A percentile compares a stretch with the other conserved stretches of the same genome.
phyloP scores from a whole-genome alignment of 2,888 invertebrate genomes.

The Drosophila neoperkinsi region DNA sequence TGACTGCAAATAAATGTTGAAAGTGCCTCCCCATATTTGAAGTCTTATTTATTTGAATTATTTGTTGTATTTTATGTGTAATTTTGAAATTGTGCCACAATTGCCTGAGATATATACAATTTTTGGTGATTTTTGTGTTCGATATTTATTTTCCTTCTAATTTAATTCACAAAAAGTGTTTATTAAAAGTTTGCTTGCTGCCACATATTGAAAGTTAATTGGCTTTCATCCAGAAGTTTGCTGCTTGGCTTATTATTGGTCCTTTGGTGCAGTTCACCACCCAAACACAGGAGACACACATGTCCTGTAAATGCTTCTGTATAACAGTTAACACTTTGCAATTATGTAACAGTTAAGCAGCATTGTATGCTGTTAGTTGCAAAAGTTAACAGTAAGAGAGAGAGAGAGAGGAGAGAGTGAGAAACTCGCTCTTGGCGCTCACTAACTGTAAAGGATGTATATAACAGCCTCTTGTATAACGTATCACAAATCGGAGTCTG shows the following conservation, averaged over 20 bases:
- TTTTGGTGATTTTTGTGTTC: not conserved
- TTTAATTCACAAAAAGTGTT: not conserved
- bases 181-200: slow-evolving; percentile 1
- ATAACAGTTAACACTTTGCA: slow-evolving; percentile 23
- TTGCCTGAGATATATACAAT: not conserved
- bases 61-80: slow-evolving; percentile 2
- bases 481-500: slow-evolving; percentile 14
- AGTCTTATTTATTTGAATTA: slow-evolving; percentile 24
- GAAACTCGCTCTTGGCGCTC: slow-evolving; percentile 23
- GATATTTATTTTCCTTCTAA: not conserved
- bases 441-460: slow-evolving; percentile 4
- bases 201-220: not conserved
- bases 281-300: not conserved
- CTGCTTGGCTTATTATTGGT: slow-evolving; percentile 9
- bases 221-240: slow-evolving; percentile 7
- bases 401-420: not conserved
- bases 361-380: slow-evolving; percentile 2
- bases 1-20: not conserved
- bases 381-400: slow-evolving; percentile 13
- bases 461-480: slow-evolving; percentile 17
- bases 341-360: slow-evolving; percentile 46
- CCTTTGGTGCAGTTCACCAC: not conserved
- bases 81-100: not conserved
- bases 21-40: not conserved
- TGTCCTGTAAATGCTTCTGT: slow-evolving; percentile 13